Conservation (phyloP, 2,113 vertebrate species). For the Rhabdomys dilectus region DNA sequence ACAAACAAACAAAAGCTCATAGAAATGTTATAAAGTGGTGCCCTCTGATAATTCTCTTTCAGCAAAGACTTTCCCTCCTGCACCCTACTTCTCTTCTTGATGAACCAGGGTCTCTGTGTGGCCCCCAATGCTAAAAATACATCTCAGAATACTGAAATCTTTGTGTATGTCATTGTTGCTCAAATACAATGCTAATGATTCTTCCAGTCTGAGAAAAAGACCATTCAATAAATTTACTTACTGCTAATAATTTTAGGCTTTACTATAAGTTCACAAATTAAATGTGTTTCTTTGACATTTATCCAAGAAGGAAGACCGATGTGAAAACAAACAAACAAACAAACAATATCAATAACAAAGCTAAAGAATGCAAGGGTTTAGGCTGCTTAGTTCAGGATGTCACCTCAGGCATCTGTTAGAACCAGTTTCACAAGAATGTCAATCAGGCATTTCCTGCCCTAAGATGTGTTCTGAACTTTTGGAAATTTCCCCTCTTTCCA, state of each 20-base stretch:
- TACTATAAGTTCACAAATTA: background rate
- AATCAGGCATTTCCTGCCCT: background rate
- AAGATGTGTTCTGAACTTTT: background rate
- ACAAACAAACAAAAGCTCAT: background rate
- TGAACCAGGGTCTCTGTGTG: background rate
- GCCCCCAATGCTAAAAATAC: background rate
- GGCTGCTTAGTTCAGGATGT: background rate
- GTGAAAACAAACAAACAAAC: background rate
- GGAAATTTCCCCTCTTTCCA: background rate
- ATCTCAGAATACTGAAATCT: background rate
- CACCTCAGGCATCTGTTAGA: background rate
- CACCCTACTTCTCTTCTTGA: background rate
- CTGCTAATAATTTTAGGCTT: conserved; percentile 13
- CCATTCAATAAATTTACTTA: background rate
- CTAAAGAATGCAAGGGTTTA: background rate
- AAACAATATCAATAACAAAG: background rate
- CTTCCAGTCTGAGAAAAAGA: background rate
- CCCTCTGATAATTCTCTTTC: background rate
- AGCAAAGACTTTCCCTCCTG: background rate
- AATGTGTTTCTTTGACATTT: conserved; percentile 31
- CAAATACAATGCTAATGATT: background rate
- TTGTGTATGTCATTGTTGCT: background rate
- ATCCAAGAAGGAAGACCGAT: background rate
- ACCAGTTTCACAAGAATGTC: background rate
- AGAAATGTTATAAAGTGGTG: background rate